phyloP scores from a whole-genome alignment of 1,140 invertebrate genomes.

The Gryllus bimaculatus region DNA sequence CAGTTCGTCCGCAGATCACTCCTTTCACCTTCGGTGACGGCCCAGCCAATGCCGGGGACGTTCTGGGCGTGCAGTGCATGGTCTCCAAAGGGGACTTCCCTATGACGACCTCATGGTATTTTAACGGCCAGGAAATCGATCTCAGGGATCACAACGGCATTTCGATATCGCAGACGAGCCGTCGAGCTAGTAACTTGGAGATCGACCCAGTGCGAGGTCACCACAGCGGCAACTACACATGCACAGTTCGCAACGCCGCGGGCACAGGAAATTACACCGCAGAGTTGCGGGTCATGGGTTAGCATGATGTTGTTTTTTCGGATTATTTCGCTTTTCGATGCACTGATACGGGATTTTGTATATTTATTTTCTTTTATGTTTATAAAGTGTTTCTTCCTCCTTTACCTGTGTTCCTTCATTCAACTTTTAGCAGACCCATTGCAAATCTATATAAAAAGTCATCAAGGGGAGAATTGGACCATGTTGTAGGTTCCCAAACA shows the following conservation, averaged over 20 bases:
- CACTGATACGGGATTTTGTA: too few relatives aligned
- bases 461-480: too few relatives aligned
- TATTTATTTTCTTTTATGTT: too few relatives aligned
- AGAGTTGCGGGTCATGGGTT: constrained; percentile 64
- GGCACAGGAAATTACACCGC: constrained; percentile 56
- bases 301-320: neutral
- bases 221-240: constrained; percentile 27
- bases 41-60: constrained; percentile 38
- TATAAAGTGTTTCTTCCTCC: too few relatives aligned
- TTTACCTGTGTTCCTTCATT: too few relatives aligned
- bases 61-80: constrained; percentile 40
- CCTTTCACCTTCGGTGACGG: constrained; percentile 49
- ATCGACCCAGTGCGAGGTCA: constrained; percentile 25
- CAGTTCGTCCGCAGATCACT: constrained; percentile 49
- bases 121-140: constrained; percentile 49
- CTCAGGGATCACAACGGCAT: constrained; percentile 28
- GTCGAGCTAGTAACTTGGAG: neutral
- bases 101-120: constrained; percentile 47
- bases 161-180: neutral
- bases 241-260: constrained; percentile 49
- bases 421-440: too few relatives aligned
- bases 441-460: too few relatives aligned
- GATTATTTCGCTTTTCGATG: neutral
- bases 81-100: constrained; percentile 45
- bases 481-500: too few relatives aligned